phyloP scores from a whole-genome alignment of 2,888 invertebrate genomes.

The Acleris cristana region DNA sequence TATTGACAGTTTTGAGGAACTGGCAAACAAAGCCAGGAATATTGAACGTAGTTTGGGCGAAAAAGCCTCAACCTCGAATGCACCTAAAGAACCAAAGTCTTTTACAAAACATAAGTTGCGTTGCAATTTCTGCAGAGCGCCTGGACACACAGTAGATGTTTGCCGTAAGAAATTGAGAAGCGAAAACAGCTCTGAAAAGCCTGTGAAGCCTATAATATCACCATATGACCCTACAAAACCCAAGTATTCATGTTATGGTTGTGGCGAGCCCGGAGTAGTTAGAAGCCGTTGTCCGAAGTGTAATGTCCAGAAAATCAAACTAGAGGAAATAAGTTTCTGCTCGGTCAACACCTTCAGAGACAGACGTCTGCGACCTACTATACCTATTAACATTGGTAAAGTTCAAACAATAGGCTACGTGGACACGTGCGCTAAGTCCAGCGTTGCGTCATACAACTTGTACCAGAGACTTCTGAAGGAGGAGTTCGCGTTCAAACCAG shows the following conservation, averaged over 20 bases:
- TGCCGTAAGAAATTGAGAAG: neutral
- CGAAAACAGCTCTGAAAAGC: neutral
- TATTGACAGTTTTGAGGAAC: neutral
- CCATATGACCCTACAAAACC: neutral
- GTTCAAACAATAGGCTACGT: too few species aligned
- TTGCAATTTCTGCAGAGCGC: neutral
- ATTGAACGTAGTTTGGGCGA: conserved; percentile 1
- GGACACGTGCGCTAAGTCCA: too few species aligned
- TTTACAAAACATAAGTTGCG: too few species aligned
- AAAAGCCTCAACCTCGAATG: neutral
- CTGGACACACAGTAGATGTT: neutral
- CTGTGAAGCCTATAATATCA: neutral
- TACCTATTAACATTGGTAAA: neutral
- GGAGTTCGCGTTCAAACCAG: too few species aligned
- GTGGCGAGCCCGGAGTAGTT: neutral
- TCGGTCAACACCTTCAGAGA: neutral
- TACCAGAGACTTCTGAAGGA: too few species aligned
- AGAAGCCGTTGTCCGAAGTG: neutral
- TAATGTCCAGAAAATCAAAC: neutral
- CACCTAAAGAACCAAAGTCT: too few species aligned
- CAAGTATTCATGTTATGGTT: neutral
- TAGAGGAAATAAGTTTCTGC: neutral
- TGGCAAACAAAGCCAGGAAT: neutral
- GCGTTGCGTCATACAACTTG: too few species aligned
- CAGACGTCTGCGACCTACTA: neutral